These are phyloP conservation scores for Brachyopa scutellaris DNA, from an alignment of 2,888 invertebrate species.

Conservation along the genomic window DNA sequence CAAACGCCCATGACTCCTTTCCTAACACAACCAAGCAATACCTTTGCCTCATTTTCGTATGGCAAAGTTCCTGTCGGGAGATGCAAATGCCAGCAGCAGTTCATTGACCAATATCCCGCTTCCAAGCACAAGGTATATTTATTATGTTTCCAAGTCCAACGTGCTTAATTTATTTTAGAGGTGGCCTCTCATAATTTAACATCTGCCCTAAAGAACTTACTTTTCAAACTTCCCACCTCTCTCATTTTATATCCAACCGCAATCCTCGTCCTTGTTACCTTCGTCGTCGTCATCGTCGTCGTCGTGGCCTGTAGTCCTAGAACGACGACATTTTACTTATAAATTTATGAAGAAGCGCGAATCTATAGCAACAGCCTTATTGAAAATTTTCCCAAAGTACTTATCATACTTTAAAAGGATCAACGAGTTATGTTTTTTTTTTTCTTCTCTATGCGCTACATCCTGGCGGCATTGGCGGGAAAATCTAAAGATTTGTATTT, in stretches of 20 bases:
- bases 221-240: conserved; percentile 1
- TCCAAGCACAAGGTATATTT: background rate
- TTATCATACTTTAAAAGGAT: conserved; percentile 71
- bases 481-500: conserved; percentile 8
- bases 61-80: conserved; percentile 4
- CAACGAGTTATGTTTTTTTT: conserved; percentile 57
- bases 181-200: background rate
- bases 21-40: background rate
- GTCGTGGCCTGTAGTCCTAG: background rate
- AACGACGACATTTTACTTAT: conserved; percentile 27
- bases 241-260: conserved; percentile 32
- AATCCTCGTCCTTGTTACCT: too few species aligned
- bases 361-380: conserved; percentile 58
- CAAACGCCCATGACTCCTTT: background rate
- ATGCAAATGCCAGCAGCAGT: conserved; percentile 21
- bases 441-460: background rate
- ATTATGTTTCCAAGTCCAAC: background rate
- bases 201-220: background rate
- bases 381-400: conserved; percentile 71
- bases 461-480: background rate
- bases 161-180: conserved; percentile 32
- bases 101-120: conserved; percentile 11
- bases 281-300: background rate
- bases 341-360: conserved; percentile 50
- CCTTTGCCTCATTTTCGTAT: conserved; percentile 33